Evolutionary conservation across 2,888 invertebrate genomes (phyloP).

Genomic region (Lottia scabra): DNA sequence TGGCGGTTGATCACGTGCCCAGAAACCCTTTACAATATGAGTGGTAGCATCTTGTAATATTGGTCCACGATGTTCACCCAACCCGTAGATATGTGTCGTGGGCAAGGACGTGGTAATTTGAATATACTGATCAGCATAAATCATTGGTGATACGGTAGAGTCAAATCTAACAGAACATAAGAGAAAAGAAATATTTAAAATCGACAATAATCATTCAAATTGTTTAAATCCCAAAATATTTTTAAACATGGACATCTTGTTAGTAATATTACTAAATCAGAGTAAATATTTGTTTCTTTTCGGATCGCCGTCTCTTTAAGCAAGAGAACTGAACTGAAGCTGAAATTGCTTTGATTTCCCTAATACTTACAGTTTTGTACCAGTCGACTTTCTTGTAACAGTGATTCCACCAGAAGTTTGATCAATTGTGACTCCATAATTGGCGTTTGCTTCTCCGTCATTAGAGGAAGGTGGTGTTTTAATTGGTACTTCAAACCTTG

Average conservation of each 20-base stretch:
- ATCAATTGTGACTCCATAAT: constrained; percentile 26
- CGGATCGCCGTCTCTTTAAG: too few species aligned
- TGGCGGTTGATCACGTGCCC: constrained; percentile 53
- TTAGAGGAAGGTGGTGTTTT: constrained; percentile 26
- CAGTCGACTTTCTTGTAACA: constrained; percentile 46
- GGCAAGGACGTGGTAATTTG: constrained; percentile 78
- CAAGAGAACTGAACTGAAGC: too few species aligned
- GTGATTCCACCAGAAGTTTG: constrained; percentile 38
- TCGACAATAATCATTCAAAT: too few species aligned
- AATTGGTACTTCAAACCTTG: constrained; percentile 56
- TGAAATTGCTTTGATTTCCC: too few species aligned
- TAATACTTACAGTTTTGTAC: constrained; percentile 44
- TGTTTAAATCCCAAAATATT: too few species aligned
- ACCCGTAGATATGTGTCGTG: constrained; percentile 78
- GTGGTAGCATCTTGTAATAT: constrained; percentile 31
- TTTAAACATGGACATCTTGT: too few species aligned
- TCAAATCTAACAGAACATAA: constrained; percentile 74
- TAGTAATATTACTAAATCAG: too few species aligned
- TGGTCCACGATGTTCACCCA: constrained; percentile 64
- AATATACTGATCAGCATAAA: constrained; percentile 81
- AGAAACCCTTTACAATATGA: constrained; percentile 38
- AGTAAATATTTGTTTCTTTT: too few species aligned
- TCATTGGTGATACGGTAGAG: constrained; percentile 76
- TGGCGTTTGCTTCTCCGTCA: constrained; percentile 24
- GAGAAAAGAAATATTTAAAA: too few species aligned